Base-by-base conservation (phyloP, 2,113 vertebrate genomes). In the Proterorhinus semilunaris region DNA sequence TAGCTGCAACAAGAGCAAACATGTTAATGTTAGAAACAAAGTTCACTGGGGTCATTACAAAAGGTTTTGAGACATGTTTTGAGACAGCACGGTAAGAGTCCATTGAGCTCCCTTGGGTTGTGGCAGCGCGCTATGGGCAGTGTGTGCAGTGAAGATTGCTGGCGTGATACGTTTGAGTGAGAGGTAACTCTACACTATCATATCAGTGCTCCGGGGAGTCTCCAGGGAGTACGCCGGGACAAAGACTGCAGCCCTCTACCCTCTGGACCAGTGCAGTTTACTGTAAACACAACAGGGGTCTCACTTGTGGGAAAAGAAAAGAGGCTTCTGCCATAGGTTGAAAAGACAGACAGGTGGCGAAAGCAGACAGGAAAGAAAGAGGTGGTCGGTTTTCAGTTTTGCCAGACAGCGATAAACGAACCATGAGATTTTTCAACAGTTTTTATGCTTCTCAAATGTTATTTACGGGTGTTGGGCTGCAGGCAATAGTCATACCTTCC, bases 251-350 rank as follows among this genome's bases (percentile, higher is more conserved):
- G 76, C 80, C 66, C 82, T 66, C 81, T 83, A 67, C 75, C 65
- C 78, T 66, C 11, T 83, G 73, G 75, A 78, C 82, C 62, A 79
- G 71, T 84, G 85, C 72, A 82, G 86, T 93, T 93, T 90, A 92
- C 88, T 87, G 88, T 92, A 91, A 90, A 91, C 87, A 90, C 70
- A 65, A 59, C 68, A 75, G 73, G 78, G 88, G 89, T 89, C 86
- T 86, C 49, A 11, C 76, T 70, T 82, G 64, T 74, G 81, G 69
- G 68, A 72, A 74, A 64, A 13, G 70, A 80, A 36, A 57, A 55
- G 53, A 55, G 69, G 46, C 71, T 75, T 79, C 82, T 76, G 81
- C 78, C 69, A 48, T 51, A 9, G 68, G 59, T 62, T 69, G 53
- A 71, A 57, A 57, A 64, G 27, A 36, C 27, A 36, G 59, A 68